Base-by-base conservation (phyloP, 2,113 vertebrate genomes). In the Dendrocopos noguchii region DNA sequence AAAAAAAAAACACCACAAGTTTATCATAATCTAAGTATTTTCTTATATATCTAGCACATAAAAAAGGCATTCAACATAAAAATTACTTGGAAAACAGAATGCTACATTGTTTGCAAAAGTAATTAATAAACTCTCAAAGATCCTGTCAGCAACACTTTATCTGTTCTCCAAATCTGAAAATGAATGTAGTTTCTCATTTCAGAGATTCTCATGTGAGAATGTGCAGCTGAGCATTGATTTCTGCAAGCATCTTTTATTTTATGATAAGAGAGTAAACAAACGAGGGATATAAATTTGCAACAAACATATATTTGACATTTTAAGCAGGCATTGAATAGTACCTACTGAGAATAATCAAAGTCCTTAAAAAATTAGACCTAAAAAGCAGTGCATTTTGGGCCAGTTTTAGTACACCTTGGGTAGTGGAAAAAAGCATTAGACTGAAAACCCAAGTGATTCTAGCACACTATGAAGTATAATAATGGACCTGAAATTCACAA, bases 401-500 rank as follows among this genome's bases (percentile, higher is more conserved):
- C 28, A 52, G 52, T 91, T 96, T 71, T 77, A 76, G 24, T 80
- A 74, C 42, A 84, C 53, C 44, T 85, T n/a, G 16, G 15, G 21
- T 72, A 84, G 33, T 59, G 29, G 83, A 93, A 94, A 74, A 95
- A 96, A 94, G 77, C 55, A 70, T 70, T 74, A 91, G 29, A 55
- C 27, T 50, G 91, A 84, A 96, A 75, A 79, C 74, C 59, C 91
- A 95, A 91, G 63, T 94, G 77, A 66, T 66, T 93, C 70, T 76
- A 91, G 27, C n/a, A 68, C 86, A 29, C 21, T 67, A 29, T 90
- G 79, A 94, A 74, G 27, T 65, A 28, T 55, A 86, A 88, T 82
- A 79, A 91, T 17, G 76, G 34, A 46, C 50, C 79, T 80, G 74
- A 94, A 95, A 95, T 80, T 4, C 59, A 79, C 39, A 84, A 84